Percentiles rank a stretch among this genome's conserved stretches.
Evolutionary conservation across 2,797 vertebrate species (phyloP).

Genomic region (Myoxocephalus aenaeus): DNA sequence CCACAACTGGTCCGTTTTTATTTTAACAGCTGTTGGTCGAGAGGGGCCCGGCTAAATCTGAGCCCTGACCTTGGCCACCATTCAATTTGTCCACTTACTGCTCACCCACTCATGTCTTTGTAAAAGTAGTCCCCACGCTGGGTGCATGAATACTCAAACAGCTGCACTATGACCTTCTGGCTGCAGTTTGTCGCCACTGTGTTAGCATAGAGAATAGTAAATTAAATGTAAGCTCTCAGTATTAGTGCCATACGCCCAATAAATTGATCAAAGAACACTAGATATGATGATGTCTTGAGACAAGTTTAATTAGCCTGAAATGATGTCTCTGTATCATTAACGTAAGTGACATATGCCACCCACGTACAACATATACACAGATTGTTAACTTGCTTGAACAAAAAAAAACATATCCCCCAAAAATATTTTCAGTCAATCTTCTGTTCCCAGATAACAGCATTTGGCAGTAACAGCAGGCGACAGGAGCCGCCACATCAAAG

Average conservation of each 20-base stretch:
- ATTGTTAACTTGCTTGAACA: slow-evolving; percentile 9
- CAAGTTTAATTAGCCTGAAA: slow-evolving; percentile 27
- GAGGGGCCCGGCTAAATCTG: slow-evolving; percentile 66
- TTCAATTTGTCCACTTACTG: slow-evolving; percentile 69
- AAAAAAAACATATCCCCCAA: not conserved
- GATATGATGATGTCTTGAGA: slow-evolving; percentile 19
- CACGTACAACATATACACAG: not conserved
- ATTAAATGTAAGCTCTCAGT: slow-evolving; percentile 29
- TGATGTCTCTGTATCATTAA: slow-evolving; percentile 9
- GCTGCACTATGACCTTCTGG: slow-evolving; percentile 64
- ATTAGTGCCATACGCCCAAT: slow-evolving; percentile 17
- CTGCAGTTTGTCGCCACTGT: slow-evolving; percentile 41
- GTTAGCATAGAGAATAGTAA: slow-evolving; percentile 18
- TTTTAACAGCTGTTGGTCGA: slow-evolving; percentile 74
- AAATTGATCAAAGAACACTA: slow-evolving; percentile 39
- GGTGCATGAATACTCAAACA: slow-evolving; percentile 60
- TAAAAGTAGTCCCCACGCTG: slow-evolving; percentile 48
- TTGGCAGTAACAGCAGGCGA: slow-evolving; percentile 30
- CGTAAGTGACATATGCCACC: not conserved
- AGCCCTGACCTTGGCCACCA: slow-evolving; percentile 68
- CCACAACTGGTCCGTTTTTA: slow-evolving; percentile 60
- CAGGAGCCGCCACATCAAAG: slow-evolving; percentile 46
- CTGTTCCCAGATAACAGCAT: slow-evolving; percentile 20
- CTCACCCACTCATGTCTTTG: slow-evolving; percentile 66
- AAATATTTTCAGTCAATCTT: slow-evolving; percentile 19